These are phyloP conservation scores for Remorina albescens DNA, from an alignment of 2,797 vertebrate species.

Conservation along the genomic window DNA sequence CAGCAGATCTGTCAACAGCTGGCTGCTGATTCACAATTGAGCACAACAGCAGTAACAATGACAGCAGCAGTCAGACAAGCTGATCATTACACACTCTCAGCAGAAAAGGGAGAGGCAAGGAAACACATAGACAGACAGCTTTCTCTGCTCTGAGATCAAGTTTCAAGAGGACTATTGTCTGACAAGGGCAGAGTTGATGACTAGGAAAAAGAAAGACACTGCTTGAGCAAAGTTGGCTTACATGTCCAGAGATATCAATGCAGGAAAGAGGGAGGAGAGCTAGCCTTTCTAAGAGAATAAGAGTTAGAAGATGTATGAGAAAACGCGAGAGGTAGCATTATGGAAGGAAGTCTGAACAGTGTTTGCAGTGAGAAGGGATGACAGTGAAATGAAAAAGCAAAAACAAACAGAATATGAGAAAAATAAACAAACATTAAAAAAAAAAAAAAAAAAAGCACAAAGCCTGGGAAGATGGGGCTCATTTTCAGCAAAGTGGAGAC, in stretches of 20 bases:
- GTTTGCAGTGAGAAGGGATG: constrained; percentile 12
- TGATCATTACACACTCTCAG: constrained; percentile 40
- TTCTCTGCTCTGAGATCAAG: constrained; percentile 25
- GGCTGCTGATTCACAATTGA: constrained; percentile 47
- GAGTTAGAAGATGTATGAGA: constrained; percentile 2
- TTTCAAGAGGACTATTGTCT: constrained; percentile 35
- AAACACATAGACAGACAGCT: constrained; percentile 8
- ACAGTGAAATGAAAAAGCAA: constrained; percentile 10
- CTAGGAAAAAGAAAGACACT: constrained; percentile 6
- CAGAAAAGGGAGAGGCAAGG: constrained; percentile 17
- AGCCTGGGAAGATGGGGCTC: background rate
- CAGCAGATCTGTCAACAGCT: constrained; percentile 57
- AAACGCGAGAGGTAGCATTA: constrained; percentile 35
- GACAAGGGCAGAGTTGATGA: constrained; percentile 27
- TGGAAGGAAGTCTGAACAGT: constrained; percentile 7
- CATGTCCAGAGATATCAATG: constrained; percentile 16
- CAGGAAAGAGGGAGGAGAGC: constrained; percentile 4
- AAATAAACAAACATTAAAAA: constrained; percentile 7
- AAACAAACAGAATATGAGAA: constrained; percentile 20
- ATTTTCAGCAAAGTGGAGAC: constrained; percentile 14
- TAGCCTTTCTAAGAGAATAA: constrained; percentile 15
- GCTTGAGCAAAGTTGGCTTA: background rate
- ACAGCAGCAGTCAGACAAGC: constrained; percentile 39
- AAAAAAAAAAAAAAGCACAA: constrained; percentile 6
- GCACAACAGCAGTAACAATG: constrained; percentile 32